These are phyloP conservation scores for Drosophila koepferae DNA, from an alignment of 2,888 invertebrate genomes.

Conservation along the genomic window DNA sequence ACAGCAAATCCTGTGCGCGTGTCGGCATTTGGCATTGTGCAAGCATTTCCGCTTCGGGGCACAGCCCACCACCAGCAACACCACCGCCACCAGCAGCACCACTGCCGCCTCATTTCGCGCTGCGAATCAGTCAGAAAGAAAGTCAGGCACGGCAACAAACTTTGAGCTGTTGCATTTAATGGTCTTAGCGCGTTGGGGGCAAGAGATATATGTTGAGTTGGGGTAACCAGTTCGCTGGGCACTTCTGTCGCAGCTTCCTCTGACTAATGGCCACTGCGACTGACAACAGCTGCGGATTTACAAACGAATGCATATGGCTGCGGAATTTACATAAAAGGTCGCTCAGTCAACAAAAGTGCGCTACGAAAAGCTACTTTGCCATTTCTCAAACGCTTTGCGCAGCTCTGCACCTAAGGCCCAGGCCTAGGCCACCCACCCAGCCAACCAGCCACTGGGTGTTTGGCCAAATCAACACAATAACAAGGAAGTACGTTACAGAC, in stretches of 20 bases:
- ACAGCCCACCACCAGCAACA: constrained; percentile 19
- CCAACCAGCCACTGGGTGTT: not conserved
- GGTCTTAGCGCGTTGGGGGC: constrained; percentile 36
- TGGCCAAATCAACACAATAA: constrained; percentile 27
- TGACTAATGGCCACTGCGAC: constrained; percentile 79
- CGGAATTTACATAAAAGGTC: constrained; percentile 72
- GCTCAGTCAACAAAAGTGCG: constrained; percentile 61
- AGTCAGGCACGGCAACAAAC: constrained; percentile 28
- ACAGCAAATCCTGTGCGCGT: constrained; percentile 75
- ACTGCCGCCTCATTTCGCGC: constrained; percentile 25
- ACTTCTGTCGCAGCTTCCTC: constrained; percentile 50
- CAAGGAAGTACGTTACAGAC: not conserved
- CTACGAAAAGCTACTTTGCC: constrained; percentile 39
- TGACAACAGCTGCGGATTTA: constrained; percentile 79
- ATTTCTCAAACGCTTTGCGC: constrained; percentile 45
- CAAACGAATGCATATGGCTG: constrained; percentile 72
- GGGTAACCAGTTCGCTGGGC: constrained; percentile 33
- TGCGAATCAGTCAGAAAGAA: constrained; percentile 31
- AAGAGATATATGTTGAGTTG: not conserved
- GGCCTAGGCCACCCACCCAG: not conserved
- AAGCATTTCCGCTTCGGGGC: constrained; percentile 60
- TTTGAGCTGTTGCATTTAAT: constrained; percentile 76
- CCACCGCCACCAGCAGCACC: too few relatives aligned
- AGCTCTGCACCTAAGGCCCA: constrained; percentile 4
- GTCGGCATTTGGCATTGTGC: constrained; percentile 79